Conservation (phyloP, 2,113 vertebrate genomes). For the Ia io region DNA sequence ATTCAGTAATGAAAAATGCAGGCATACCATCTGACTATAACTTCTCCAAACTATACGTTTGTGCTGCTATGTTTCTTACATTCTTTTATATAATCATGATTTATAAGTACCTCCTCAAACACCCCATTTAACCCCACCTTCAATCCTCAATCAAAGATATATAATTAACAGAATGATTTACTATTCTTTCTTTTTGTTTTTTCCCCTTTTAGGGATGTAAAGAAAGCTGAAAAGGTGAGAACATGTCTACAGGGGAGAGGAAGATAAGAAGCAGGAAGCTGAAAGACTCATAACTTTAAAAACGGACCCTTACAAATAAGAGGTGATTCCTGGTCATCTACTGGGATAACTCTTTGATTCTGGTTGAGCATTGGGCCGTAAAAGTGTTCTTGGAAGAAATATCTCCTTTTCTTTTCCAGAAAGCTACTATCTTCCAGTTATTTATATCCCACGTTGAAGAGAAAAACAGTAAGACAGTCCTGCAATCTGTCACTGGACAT, state of each 20-base stretch:
- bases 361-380: background rate
- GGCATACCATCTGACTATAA: background rate
- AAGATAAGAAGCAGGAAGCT: background rate
- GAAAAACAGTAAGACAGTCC: background rate
- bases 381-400: conserved; percentile 25
- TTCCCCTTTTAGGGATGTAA: background rate
- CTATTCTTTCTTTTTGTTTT: background rate
- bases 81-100: background rate
- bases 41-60: background rate
- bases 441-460: conserved; percentile 2
- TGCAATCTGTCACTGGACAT: background rate
- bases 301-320: background rate
- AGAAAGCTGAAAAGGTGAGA: background rate
- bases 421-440: conserved; percentile 24
- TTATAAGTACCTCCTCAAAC: background rate
- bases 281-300: background rate
- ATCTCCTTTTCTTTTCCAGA: conserved; percentile 31
- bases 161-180: background rate
- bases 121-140: background rate
- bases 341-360: background rate
- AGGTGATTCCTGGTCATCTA: background rate
- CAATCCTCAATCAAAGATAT: background rate
- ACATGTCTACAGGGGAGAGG: background rate
- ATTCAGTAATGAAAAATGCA: background rate
- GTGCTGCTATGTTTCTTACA: background rate